A percentile compares a stretch with the other conserved stretches of the same genome.
Conservation (phyloP, 1,140 invertebrate genomes). For the Calosoma granatense region DNA sequence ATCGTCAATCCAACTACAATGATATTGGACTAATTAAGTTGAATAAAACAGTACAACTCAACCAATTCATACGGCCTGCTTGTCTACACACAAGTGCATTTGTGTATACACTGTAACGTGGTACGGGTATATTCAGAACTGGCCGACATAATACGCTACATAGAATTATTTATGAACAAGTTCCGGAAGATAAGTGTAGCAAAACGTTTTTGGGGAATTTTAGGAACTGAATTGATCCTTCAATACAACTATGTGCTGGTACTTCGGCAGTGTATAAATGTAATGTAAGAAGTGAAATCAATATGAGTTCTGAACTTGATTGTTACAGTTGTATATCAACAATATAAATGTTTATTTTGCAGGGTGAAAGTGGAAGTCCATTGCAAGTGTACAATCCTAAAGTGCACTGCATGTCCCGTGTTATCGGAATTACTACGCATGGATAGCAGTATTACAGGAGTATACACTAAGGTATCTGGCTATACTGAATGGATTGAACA, state of each 20-base stretch:
- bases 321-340: no score
- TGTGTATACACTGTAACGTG: slow-evolving; percentile 38
- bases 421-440: slow-evolving; percentile 43
- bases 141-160: not conserved
- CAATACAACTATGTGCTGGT: not conserved
- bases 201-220: not conserved
- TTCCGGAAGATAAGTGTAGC: no score
- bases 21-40: slow-evolving; percentile 69
- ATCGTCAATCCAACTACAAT: slow-evolving; percentile 39
- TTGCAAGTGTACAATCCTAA: slow-evolving; percentile 26
- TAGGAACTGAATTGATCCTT: not conserved
- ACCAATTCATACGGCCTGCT: slow-evolving; percentile 65
- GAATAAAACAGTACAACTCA: slow-evolving; percentile 50
- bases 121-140: not conserved
- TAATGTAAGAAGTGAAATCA: not conserved
- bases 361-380: slow-evolving; percentile 41
- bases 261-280: not conserved
- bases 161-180: no score
- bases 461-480: slow-evolving; percentile 45
- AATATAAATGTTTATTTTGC: slow-evolving; percentile 7
- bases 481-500: slow-evolving; percentile 44
- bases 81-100: slow-evolving; percentile 50
- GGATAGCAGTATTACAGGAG: slow-evolving; percentile 37
- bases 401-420: slow-evolving; percentile 38
- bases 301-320: no score